Base-by-base conservation (phyloP, 2,113 vertebrate species). In the Progne subis region DNA sequence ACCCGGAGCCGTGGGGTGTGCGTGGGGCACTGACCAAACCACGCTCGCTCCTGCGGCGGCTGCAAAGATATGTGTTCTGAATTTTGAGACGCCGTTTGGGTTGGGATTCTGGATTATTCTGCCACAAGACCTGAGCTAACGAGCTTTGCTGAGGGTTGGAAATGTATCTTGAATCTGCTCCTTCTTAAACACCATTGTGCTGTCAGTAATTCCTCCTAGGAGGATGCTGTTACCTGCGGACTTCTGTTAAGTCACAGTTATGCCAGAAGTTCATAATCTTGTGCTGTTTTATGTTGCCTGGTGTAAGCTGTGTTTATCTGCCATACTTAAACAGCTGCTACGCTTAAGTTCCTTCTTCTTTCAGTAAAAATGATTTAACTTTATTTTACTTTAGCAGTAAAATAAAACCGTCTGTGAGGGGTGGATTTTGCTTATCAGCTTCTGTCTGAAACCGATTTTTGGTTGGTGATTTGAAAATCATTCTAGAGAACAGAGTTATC, bases 21-120 rank as follows among this genome's bases (percentile, higher is more conserved):
- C n/a, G n/a, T n/a, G n/a, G n/a, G n/a, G n/a, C n/a, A n/a, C n/a
- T n/a, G n/a, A 82, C 28, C 44, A 57, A 69, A 65, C 29, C 5
- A 2, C 5, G 3, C 20, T 63, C 0, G 0, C 34, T 43, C n/a
- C 18, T 23, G 53, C 5, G 5, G 34, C 0, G 0, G 18, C 3
- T 72, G 53, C n/a, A 46, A 20, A 67, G 72, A n/a, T 25, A 10
- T 1, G 64, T 25, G 8, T 61, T 74, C 57, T 76, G 61, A 76
- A 26, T 65, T 76, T 24, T 59, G 60, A 63, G 64, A 59, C 60
- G 83, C 43, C 5, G 3, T 19, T 86, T 56, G 61, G 26, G 6
- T 23, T 3, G 12, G 26, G 26, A 19, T 78, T 94, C 53, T 41
- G 21, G 52, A 11, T 68, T 82, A 18, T 47, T 68, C 61, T 82